Evolutionary conservation across 2,113 vertebrate species (phyloP), one percentile per base, ranked within the genome.

Genomic region (Tragulus kanchil): DNA sequence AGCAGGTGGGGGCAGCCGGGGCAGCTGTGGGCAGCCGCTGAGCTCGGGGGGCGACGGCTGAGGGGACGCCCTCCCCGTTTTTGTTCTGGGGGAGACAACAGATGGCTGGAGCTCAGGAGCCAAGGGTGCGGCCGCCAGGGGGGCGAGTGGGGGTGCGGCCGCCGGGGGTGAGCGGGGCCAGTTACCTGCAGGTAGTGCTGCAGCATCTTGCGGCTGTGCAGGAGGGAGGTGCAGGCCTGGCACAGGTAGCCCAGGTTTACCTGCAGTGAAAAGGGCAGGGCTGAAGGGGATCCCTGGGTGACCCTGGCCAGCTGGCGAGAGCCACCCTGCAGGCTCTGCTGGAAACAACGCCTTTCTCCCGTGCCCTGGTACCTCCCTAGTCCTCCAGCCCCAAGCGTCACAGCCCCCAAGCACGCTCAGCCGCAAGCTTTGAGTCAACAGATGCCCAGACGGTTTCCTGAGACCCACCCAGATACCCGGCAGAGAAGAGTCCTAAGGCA

Each of bases 131-230:
- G 79, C 14, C 1, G 3, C 15, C 6, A 2, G 54, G 36, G 5
- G 1, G 69, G 6, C 3, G 69, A 25, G 42, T 1, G 23, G 69
- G 56, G 61, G 65, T 2, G 1, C 23, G 11, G 83, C 14, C 0
- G 1, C 16, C 4, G 0, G 26, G 15, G 4, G 36, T 0, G 3
- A 0, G 59, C 61, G 19, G 71, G 78, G 4, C 14, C 8, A 2
- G 26, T 98, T 94, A 99, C 99, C 99, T 99, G 99, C 58, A 99
- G 98, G 98, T 99, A 99, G 98, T 99, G 99, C 97, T 99, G 99
- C 28, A 99, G 99, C 99, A 99, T 99, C 98, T 99, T 99, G 93
- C 99, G 99, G 98, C 99, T 99, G 97, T 99, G 99, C 56, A 99
- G 99, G 77, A 99, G 99, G 83, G 99, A 99, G 1, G 99, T 99